Percentiles rank a stretch among this genome's conserved stretches.
These are phyloP conservation scores for Botia almorhae DNA, from an alignment of 2,797 vertebrate genomes.

Conservation along the genomic window DNA sequence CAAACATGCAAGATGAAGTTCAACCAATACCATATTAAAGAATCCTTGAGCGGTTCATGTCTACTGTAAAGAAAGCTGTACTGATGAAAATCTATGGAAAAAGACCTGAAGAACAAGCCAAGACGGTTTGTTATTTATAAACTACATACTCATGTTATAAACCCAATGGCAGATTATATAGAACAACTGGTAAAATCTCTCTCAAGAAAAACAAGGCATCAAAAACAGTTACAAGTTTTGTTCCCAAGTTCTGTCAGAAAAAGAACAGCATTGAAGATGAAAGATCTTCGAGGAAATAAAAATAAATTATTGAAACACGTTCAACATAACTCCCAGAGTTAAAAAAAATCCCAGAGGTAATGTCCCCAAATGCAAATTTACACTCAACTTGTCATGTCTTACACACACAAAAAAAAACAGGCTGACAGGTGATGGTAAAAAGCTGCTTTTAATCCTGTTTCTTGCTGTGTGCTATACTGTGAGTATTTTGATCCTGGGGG, in stretches of 20 bases:
- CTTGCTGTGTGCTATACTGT: conserved; percentile 52
- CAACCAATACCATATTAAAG: not conserved
- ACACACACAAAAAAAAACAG: not conserved
- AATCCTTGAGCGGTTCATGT: not conserved
- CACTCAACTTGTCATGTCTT: not conserved
- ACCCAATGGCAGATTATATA: conserved; percentile 22
- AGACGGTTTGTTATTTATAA: conserved; percentile 1
- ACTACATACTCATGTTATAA: not conserved
- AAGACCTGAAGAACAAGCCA: not conserved
- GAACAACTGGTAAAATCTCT: conserved; percentile 4
- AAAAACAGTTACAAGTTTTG: not conserved
- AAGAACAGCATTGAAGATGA: not conserved
- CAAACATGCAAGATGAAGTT: not conserved
- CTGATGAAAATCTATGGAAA: not conserved
- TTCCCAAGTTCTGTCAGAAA: conserved; percentile 8
- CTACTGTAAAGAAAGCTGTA: not conserved
- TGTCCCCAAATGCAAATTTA: conserved; percentile 14
- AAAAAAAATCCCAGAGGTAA: conserved; percentile 16
- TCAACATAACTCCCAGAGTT: not conserved
- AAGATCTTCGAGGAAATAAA: not conserved
- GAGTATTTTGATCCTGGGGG: conserved; percentile 70
- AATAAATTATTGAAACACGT: conserved; percentile 13
- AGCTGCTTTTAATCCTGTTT: conserved; percentile 58
- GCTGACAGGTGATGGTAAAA: conserved; percentile 60
- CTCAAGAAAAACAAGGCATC: not conserved